Evolutionary conservation across 2,888 invertebrate species (phyloP), one percentile per base, ranked within the genome.

Genomic region (Platypus cylindrus): DNA sequence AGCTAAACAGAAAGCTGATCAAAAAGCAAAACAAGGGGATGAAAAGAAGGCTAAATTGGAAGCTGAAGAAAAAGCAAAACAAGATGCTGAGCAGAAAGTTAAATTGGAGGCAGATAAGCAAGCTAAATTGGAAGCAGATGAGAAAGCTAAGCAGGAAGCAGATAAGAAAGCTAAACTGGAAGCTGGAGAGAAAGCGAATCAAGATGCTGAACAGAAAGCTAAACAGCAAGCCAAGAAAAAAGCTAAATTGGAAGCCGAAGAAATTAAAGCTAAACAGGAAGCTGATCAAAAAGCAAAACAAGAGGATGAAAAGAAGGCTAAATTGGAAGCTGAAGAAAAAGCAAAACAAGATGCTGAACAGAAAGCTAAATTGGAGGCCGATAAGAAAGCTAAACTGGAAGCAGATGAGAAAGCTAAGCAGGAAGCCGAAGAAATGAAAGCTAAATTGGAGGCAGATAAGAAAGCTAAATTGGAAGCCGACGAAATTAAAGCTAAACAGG

Each of bases 181-280:
- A 41, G 38, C 38, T 38, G 31, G 34, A n/a, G 32, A 3, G 3
- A 25, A 27, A 11, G 37, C 26, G 25, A 33, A 43, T 36, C 37
- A 35, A 23, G 39, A 48, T 30, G 32, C 37, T 30, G 25, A 16
- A 32, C 34, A 28, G 24, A 33, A 37, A 33, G 48, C n/a, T n/a
- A n/a, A n/a, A n/a, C n/a, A n/a, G 27, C 30, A 37, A 37, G 31
- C 29, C 44, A 31, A 27, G 39, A 31, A 25, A 34, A 24, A 24
- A 3, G 38, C 47, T 39, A 40, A 46, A 26, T 30, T 45, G 36
- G 40, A 40, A 17, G 40, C 41, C n/a, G n/a, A n/a, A n/a, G 41
- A 44, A 25, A 41, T 36, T 12, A 39, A 46, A 30, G 18, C 32
- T 37, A 29, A 39, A n/a, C n/a, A n/a, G n/a, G n/a, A n/a, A n/a